Percentiles rank a stretch among this genome's conserved stretches.
phyloP scores from a whole-genome alignment of 2,797 vertebrate species.

The Cryptoprocta ferox region DNA sequence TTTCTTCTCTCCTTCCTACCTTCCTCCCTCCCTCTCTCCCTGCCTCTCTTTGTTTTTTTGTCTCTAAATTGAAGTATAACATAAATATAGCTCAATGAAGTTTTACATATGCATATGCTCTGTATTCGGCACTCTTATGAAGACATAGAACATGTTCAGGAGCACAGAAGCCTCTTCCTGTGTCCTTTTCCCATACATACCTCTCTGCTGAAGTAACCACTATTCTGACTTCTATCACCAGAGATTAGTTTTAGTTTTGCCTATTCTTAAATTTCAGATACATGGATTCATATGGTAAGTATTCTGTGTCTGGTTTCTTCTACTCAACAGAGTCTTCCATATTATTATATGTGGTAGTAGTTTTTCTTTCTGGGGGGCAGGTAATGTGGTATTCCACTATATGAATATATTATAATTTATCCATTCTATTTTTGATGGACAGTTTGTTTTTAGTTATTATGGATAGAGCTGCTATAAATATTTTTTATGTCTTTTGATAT shows the following conservation, averaged over 20 bases:
- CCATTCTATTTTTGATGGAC: not conserved
- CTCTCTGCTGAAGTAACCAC: not conserved
- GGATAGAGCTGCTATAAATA: not conserved
- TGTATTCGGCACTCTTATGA: not conserved
- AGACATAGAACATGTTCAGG: not conserved
- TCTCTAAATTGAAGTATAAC: not conserved
- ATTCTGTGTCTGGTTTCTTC: not conserved
- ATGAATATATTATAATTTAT: not conserved
- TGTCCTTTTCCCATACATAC: not conserved
- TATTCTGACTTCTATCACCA: not conserved
- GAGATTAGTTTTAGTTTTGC: not conserved
- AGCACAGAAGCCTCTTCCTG: not conserved
- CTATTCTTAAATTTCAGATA: not conserved
- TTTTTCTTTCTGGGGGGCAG: not conserved
- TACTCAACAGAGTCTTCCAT: not conserved
- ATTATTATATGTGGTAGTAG: not conserved
- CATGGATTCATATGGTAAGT: not conserved
- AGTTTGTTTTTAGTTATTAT: not conserved
- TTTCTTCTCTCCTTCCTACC: accelerated
- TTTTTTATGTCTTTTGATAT: not conserved
- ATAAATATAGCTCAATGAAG: not conserved
- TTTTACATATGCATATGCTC: not conserved
- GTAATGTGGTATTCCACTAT: not conserved
- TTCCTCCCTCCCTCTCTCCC: not conserved
- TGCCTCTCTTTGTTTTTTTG: not conserved